phyloP scores from a whole-genome alignment of 2,888 invertebrate genomes.

The Tupiocoris notatus region DNA sequence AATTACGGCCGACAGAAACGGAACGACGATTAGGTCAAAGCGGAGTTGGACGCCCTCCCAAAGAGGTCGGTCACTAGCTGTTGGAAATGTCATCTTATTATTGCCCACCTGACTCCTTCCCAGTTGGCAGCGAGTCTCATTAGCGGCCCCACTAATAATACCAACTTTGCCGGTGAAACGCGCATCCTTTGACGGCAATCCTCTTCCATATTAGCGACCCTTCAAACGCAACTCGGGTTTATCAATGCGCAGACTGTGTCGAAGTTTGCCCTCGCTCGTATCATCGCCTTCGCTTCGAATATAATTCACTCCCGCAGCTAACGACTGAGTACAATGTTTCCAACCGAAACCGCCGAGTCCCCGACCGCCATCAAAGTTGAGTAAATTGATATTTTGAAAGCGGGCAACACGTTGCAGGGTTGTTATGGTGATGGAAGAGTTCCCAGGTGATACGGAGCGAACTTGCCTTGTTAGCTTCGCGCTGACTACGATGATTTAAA shows the following conservation, averaged over 20 bases:
- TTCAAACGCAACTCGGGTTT: neutral
- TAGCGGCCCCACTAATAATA: constrained; percentile 30
- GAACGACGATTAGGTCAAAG: constrained; percentile 27
- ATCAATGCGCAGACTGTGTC: neutral
- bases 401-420: too few species aligned
- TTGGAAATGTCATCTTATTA: constrained; percentile 35
- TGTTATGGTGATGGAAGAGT: neutral
- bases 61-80: neutral
- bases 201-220: too few species aligned
- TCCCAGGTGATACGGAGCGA: neutral
- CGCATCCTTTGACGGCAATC: neutral
- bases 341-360: neutral
- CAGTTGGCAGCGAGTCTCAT: constrained; percentile 38
- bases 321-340: neutral
- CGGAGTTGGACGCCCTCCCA: constrained; percentile 22
- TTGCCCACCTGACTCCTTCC: constrained; percentile 30
- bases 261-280: neutral
- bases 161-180: constrained; percentile 15
- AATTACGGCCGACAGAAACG: too few species aligned
- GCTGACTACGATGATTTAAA: neutral
- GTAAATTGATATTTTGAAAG: neutral
- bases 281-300: neutral
- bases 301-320: neutral
- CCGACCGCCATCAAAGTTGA: neutral
- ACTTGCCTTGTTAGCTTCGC: neutral